These are phyloP conservation scores for Sarcophaga caerulescens DNA, from an alignment of 2,888 invertebrate genomes.

Conservation along the genomic window DNA sequence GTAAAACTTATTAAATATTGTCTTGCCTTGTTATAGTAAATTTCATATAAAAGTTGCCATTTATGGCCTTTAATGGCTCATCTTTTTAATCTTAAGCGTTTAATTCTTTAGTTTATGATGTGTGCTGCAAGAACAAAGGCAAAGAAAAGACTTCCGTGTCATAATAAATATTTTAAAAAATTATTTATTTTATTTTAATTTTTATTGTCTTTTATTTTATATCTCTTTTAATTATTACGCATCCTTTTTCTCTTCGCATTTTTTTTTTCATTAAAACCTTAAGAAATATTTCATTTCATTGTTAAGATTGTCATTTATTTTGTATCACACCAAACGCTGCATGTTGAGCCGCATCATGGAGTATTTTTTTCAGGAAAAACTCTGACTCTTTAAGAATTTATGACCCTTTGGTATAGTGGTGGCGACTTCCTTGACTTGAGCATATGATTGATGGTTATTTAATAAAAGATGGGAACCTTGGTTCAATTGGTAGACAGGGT, in stretches of 20 bases:
- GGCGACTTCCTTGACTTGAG: slow-evolving; percentile 55
- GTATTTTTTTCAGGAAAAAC: slow-evolving; percentile 16
- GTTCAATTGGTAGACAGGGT: too few relatives aligned
- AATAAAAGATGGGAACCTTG: background rate
- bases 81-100: background rate
- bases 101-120: background rate
- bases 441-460: slow-evolving; percentile 30
- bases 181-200: background rate
- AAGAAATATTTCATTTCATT: slow-evolving; percentile 1
- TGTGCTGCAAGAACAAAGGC: slow-evolving; percentile 38
- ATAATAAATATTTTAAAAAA: slow-evolving; percentile 3
- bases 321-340: too few relatives aligned
- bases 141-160: background rate
- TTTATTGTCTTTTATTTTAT: slow-evolving; percentile 28
- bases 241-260: background rate
- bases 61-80: slow-evolving; percentile 8
- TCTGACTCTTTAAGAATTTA: slow-evolving; percentile 39
- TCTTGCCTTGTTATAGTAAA: background rate
- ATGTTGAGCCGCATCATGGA: background rate
- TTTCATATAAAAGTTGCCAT: background rate
- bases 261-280: slow-evolving; percentile 10
- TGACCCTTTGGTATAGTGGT: background rate
- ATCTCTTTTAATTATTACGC: slow-evolving; percentile 24
- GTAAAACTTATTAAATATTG: slow-evolving; percentile 10
- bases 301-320: background rate